These are phyloP conservation scores for Ephestia elutella DNA, from an alignment of 1,140 invertebrate genomes.

Conservation along the genomic window DNA sequence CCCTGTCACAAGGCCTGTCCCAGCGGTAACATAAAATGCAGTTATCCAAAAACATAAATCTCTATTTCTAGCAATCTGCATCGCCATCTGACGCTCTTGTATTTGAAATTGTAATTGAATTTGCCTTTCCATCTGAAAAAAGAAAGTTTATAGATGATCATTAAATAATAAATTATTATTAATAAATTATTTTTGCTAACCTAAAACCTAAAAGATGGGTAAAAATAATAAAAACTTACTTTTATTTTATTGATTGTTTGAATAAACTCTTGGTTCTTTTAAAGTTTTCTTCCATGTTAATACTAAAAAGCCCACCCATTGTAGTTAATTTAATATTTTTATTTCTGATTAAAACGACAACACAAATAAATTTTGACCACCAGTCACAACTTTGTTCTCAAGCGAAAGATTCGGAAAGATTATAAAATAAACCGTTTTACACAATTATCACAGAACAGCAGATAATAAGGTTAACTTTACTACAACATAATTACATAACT, in stretches of 20 bases:
- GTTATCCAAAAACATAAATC: slow-evolving; percentile 84
- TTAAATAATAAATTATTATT: too few species aligned
- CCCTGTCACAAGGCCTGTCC: slow-evolving; percentile 76
- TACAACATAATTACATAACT: too few species aligned
- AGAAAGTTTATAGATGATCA: neutral
- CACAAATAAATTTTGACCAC: too few species aligned
- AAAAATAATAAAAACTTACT: neutral
- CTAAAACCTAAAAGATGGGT: too few species aligned
- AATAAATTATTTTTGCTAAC: too few species aligned
- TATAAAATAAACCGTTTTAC: too few species aligned
- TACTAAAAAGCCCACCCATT: slow-evolving; percentile 54
- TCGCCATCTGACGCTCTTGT: slow-evolving; percentile 81
- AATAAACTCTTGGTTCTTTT: slow-evolving; percentile 78
- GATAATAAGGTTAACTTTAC: too few species aligned
- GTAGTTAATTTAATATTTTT: too few species aligned
- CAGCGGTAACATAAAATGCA: slow-evolving; percentile 79
- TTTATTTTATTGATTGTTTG: slow-evolving; percentile 11
- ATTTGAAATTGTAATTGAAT: slow-evolving; percentile 88
- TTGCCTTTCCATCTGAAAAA: slow-evolving; percentile 71
- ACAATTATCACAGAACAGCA: neutral
- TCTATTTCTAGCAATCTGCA: slow-evolving; percentile 81
- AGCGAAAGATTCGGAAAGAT: too few species aligned
- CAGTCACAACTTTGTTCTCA: too few species aligned
- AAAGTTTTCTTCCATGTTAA: slow-evolving; percentile 71
- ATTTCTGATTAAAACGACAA: too few species aligned